Evolutionary conservation across 2,797 vertebrate species (phyloP).

Genomic region (Gallinago nigripennis): DNA sequence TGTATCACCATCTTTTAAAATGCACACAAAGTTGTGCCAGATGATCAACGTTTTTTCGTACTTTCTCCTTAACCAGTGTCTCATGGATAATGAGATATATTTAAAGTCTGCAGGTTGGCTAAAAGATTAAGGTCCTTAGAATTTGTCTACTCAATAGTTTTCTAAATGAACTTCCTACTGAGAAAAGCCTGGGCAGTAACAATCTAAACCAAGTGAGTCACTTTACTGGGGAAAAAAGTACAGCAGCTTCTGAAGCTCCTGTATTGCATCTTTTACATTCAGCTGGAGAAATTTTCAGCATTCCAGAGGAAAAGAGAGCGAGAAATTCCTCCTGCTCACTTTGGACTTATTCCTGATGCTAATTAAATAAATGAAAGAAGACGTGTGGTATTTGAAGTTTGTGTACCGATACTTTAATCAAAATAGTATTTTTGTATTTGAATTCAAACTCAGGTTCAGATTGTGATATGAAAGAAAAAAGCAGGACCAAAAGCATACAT

Average conservation of each 20-base stretch:
- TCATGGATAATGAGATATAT: neutral
- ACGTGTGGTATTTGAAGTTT: neutral
- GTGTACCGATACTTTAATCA: neutral
- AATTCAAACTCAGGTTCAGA: neutral
- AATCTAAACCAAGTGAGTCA: neutral
- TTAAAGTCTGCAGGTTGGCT: neutral
- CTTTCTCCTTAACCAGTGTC: neutral
- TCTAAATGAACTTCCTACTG: neutral
- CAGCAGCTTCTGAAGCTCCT: neutral
- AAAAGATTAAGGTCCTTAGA: neutral
- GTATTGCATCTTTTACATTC: neutral
- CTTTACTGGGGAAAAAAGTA: neutral
- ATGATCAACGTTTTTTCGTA: neutral
- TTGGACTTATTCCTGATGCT: neutral
- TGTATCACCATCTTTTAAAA: neutral
- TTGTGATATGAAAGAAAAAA: neutral
- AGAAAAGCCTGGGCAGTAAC: neutral
- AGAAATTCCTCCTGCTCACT: neutral
- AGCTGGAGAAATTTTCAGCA: neutral
- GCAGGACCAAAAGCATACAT: neutral
- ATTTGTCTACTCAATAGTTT: neutral
- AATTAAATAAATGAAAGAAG: constrained; percentile 27
- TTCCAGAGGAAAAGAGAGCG: constrained; percentile 6
- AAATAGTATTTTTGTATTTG: neutral
- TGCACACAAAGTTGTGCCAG: neutral